Conservation (phyloP, 2,888 invertebrate genomes). For the Volucella zonaria region DNA sequence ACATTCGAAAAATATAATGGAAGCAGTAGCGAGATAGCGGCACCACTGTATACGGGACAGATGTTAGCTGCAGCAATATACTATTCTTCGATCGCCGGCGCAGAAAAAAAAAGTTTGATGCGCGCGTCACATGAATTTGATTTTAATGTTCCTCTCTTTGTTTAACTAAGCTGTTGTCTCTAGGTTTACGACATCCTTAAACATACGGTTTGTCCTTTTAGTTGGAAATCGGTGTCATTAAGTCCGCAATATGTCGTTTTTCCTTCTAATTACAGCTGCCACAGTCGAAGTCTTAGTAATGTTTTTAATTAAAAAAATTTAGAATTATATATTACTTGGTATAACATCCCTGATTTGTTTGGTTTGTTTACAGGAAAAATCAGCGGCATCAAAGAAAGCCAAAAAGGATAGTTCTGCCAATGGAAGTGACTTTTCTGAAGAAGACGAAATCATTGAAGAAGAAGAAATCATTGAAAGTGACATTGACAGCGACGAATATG, state of each 20-base stretch:
- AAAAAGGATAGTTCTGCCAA: conserved; percentile 79
- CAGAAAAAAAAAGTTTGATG: conserved; percentile 25
- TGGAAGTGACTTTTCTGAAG: conserved; percentile 76
- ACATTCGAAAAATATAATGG: conserved; percentile 16
- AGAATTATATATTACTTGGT: not conserved
- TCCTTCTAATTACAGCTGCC: too few species aligned
- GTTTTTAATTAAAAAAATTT: not conserved
- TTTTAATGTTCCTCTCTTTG: not conserved
- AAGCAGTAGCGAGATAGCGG: conserved; percentile 18
- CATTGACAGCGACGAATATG: conserved; percentile 82
- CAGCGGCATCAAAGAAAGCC: conserved; percentile 82
- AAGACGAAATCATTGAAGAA: conserved; percentile 80
- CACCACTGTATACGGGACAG: conserved; percentile 13
- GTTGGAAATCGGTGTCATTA: not conserved
- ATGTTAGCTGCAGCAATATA: conserved; percentile 27
- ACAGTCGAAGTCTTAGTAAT: not conserved
- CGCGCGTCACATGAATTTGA: conserved; percentile 40
- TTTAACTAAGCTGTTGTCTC: not conserved
- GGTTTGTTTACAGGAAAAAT: conserved; percentile 79
- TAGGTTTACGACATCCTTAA: not conserved
- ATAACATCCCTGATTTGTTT: not conserved
- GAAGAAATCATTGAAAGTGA: conserved; percentile 77
- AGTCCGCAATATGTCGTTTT: not conserved
- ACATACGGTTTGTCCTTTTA: not conserved
- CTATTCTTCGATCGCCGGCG: conserved; percentile 10